A percentile compares a stretch with the other conserved stretches of the same genome.
These are phyloP conservation scores for Takifugu bimaculatus DNA, from an alignment of 2,113 vertebrate species.

Conservation along the genomic window DNA sequence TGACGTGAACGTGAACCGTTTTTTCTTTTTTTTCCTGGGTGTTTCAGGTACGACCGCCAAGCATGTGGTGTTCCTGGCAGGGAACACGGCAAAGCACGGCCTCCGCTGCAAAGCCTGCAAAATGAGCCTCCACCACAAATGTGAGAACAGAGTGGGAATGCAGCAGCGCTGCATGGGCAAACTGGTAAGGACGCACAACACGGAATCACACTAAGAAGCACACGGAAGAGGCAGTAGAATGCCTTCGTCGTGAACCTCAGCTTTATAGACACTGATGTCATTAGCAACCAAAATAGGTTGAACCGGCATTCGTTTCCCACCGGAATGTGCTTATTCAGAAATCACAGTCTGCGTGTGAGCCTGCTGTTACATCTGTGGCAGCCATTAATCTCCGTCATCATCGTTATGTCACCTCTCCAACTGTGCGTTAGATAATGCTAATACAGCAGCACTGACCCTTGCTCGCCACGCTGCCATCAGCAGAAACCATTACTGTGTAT, in stretches of 20 bases:
- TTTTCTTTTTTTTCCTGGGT: conserved; percentile 19
- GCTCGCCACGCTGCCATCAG: conserved; percentile 10
- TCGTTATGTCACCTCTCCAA: conserved; percentile 54
- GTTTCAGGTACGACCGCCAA: conserved; percentile 80
- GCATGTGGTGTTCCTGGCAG: conserved; percentile 79
- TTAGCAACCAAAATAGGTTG: conserved; percentile 25
- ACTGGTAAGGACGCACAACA: conserved; percentile 79
- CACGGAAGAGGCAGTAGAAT: not conserved
- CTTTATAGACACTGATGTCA: conserved; percentile 17
- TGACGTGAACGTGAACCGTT: conserved; percentile 16
- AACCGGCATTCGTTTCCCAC: conserved; percentile 31
- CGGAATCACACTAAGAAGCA: not conserved
- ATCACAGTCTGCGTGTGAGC: conserved; percentile 57
- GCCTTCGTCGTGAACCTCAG: not conserved
- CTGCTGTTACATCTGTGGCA: conserved; percentile 53
- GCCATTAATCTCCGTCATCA: conserved; percentile 39
- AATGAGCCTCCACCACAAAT: conserved; percentile 98
- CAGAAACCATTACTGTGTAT: conserved; percentile 8
- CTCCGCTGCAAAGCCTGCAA: conserved; percentile 98
- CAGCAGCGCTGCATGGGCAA: conserved; percentile 96
- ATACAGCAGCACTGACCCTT: conserved; percentile 32
- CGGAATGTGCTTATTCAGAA: conserved; percentile 66
- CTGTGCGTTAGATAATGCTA: conserved; percentile 44
- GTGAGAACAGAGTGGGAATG: conserved; percentile 79
- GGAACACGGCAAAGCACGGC: conserved; percentile 88